These are phyloP conservation scores for Acanthosepion esculentum DNA, from an alignment of 2,888 invertebrate genomes.

Conservation along the genomic window DNA sequence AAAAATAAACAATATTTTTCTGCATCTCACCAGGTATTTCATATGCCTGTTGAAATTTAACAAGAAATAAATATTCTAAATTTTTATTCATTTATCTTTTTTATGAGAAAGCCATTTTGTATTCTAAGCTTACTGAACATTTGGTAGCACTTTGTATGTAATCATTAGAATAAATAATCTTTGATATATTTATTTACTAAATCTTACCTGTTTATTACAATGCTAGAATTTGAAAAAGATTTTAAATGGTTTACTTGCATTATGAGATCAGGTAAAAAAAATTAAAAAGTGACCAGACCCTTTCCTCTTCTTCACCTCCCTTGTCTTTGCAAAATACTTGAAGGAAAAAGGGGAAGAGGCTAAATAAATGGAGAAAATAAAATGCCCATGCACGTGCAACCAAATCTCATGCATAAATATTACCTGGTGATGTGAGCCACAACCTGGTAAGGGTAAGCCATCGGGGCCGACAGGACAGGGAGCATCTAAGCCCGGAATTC, in stretches of 20 bases:
- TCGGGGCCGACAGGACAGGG: conserved; percentile 98
- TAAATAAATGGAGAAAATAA: neutral
- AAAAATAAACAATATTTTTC: too few relatives aligned
- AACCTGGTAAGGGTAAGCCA: conserved; percentile 95
- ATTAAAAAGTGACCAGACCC: neutral
- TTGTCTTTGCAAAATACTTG: neutral
- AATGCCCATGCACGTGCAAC: conserved; percentile 47
- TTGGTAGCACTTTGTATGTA: too few relatives aligned
- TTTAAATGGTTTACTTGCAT: neutral
- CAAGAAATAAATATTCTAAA: too few relatives aligned
- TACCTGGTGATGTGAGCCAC: conserved; percentile 84
- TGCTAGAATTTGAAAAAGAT: neutral
- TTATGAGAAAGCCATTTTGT: too few relatives aligned
- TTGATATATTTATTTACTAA: too few relatives aligned
- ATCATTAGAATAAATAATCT: too few relatives aligned
- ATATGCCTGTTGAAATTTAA: too few relatives aligned
- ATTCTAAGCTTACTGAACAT: too few relatives aligned
- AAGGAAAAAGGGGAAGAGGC: neutral
- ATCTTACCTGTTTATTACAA: too few relatives aligned
- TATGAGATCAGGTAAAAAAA: conserved; percentile 12
- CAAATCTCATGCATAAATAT: conserved; percentile 25
- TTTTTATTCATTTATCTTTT: too few relatives aligned
- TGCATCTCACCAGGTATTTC: too few relatives aligned
- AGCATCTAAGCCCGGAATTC: conserved; percentile 96
- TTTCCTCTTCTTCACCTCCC: neutral